phyloP scores from a whole-genome alignment of 2,888 invertebrate genomes.

The Plagodis dolabraria region DNA sequence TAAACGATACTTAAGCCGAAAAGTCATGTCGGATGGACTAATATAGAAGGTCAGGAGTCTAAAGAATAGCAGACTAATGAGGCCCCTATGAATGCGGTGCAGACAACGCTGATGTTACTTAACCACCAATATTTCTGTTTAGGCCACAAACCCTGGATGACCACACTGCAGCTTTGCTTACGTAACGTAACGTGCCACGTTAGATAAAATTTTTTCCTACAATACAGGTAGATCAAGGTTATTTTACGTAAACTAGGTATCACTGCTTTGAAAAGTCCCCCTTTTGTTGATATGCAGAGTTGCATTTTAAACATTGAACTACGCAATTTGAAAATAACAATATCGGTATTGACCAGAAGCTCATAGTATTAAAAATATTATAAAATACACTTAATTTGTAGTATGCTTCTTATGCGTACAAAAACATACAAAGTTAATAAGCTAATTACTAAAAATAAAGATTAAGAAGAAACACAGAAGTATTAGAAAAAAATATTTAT shows the following conservation, averaged over 20 bases:
- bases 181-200: slow-evolving; percentile 44
- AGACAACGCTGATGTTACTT: slow-evolving; percentile 42
- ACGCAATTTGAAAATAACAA: no score
- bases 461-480: no score
- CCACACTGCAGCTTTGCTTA: slow-evolving; percentile 37
- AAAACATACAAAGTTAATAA: no score
- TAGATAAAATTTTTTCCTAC: slow-evolving; percentile 32
- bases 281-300: no score
- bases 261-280: no score
- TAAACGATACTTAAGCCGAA: slow-evolving; percentile 12
- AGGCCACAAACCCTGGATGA: slow-evolving; percentile 45
- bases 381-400: no score
- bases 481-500: no score
- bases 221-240: slow-evolving; percentile 40
- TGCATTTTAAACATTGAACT: no score
- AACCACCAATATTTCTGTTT: slow-evolving; percentile 45
- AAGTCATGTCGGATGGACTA: slow-evolving; percentile 19
- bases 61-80: slow-evolving; percentile 28
- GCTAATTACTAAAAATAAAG: no score
- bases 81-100: slow-evolving; percentile 48
- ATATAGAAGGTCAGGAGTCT: slow-evolving; percentile 17
- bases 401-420: no score
- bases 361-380: no score
- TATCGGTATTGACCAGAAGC: no score
- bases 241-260: slow-evolving; percentile 14